phyloP scores from a whole-genome alignment of 2,797 vertebrate species.

The Glyptemys insculpta region DNA sequence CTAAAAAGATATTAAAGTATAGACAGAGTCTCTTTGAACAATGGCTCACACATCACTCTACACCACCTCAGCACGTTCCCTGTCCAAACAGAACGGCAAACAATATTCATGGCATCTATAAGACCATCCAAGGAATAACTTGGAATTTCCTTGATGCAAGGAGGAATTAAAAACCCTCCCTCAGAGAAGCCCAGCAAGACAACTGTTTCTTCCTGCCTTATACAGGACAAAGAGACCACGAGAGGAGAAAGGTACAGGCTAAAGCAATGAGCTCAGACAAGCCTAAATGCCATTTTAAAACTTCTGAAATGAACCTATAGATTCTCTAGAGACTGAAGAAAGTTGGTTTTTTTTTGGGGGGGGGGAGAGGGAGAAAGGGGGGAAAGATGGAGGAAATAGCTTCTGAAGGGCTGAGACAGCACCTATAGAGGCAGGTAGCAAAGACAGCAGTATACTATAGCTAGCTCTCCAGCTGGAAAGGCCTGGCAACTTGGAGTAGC shows the following conservation, averaged over 20 bases:
- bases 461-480: background rate
- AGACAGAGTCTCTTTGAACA: background rate
- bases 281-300: background rate
- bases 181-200: background rate
- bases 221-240: background rate
- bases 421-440: background rate
- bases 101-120: background rate
- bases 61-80: background rate
- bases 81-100: background rate
- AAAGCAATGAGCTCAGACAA: background rate
- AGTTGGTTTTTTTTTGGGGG: too few species aligned
- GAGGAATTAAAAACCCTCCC: background rate
- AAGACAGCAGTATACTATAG: rapidly evolving
- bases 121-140: background rate
- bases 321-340: background rate
- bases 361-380: too few species aligned
- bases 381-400: background rate
- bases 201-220: background rate
- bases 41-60: background rate
- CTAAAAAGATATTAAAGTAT: background rate
- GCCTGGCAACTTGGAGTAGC: background rate
- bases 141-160: background rate
- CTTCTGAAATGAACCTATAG: background rate
- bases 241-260: background rate
- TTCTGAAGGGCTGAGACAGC: background rate